These are phyloP conservation scores for Loripinus fragilis DNA, from an alignment of 2,888 invertebrate genomes.

Conservation along the genomic window DNA sequence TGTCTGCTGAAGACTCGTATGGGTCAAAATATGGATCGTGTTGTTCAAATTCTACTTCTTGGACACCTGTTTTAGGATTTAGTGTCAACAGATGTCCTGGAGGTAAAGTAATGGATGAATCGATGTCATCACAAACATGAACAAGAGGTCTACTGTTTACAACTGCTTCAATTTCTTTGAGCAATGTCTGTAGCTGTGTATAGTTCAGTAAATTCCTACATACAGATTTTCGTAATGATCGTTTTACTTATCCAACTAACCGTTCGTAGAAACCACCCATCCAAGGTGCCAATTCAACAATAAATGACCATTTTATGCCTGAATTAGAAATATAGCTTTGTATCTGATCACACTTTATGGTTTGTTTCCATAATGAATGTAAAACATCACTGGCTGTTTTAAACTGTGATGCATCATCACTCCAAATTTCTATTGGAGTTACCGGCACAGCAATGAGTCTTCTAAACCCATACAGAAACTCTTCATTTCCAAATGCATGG, in stretches of 20 bases:
- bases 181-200: background rate
- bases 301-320: conserved; percentile 18
- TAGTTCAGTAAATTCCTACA: background rate
- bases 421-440: conserved; percentile 6
- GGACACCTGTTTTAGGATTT: conserved; percentile 10
- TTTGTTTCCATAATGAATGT: background rate
- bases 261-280: background rate
- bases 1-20: conserved; percentile 2
- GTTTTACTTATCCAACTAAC: background rate
- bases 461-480: conserved; percentile 21
- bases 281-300: no score
- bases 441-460: conserved; percentile 13
- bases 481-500: conserved; percentile 25
- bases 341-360: background rate
- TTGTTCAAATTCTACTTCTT: background rate
- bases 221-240: conserved; percentile 8
- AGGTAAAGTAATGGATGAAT: background rate
- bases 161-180: conserved; percentile 19
- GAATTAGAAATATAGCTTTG: background rate
- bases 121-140: conserved; percentile 12
- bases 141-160: conserved; percentile 17
- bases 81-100: conserved; percentile 15
- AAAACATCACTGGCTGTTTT: conserved; percentile 10
- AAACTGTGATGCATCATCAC: conserved; percentile 7
- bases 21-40: conserved; percentile 20